Base-by-base conservation (phyloP, 2,797 vertebrate species). In the Naso thynnoides region DNA sequence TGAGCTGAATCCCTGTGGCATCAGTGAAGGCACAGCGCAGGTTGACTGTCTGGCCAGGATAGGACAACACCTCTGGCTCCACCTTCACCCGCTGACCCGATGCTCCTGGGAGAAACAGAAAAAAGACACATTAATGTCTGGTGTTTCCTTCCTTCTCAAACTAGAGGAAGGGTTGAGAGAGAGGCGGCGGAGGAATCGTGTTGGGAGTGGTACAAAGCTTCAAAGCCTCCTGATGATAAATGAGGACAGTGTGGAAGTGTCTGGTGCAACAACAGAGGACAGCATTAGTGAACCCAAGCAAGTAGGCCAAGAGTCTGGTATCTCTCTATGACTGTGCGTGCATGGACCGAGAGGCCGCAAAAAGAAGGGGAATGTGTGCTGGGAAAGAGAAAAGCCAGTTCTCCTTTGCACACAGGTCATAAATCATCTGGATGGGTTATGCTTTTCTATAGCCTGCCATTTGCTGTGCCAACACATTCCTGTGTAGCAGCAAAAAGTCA, bases 11-110 rank as follows among this genome's bases (percentile, higher is more conserved):
- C 5, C 78, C 85, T 0, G 83, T 76, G 0, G 86, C 29, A 29
- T 91, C 88, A 0, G 84, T 60, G 41, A 97, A 95, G 48, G 85
- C 81, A 84, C 96, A 98, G 0, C 94, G 95, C 54, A 98, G 83
- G 70, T 81, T 89, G 71, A 96, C 95, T 0, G 89, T 88, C 76
- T 94, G 88, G 19, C 96, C 96, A 1, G 96, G 93, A 75, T 83
- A 93, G 0, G 95, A 96, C 3, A 52, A 84, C 36, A 97, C 91
- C 77, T 96, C 95, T 1, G 93, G 78, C 1, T 88, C 92, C 26
- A 96, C 96, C 57, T 89, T 94, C 74, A 96, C 94, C 31, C 86
- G 89, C 86, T 96, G 95, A 73, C 93, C 92, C 15, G 83, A 76
- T 14, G 62, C 67, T n/a, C 86, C 94, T 95, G 33, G 29, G 67